Conservation (phyloP, 92 coral and sea anemone genomes). For the Zoanthus gigantus region DNA sequence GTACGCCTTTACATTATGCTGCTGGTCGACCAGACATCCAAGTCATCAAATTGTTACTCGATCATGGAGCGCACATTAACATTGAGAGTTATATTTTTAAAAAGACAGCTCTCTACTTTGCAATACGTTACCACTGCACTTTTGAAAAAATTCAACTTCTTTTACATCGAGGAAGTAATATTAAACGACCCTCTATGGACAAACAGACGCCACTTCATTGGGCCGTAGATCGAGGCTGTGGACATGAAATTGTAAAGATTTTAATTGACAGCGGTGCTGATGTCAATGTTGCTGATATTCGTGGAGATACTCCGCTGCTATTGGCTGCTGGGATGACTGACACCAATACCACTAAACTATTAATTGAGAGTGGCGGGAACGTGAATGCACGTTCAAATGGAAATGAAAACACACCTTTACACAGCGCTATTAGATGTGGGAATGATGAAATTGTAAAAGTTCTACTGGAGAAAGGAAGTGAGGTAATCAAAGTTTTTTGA, state of each 20-base stretch:
- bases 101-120: conserved; percentile 48
- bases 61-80: conserved; percentile 42
- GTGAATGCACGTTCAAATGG: conserved; percentile 45
- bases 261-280: conserved; percentile 41
- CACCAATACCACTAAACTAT: conserved; percentile 41
- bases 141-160: conserved; percentile 37
- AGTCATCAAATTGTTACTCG: conserved; percentile 20
- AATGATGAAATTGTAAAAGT: conserved; percentile 29
- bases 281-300: conserved; percentile 35
- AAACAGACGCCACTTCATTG: conserved; percentile 45
- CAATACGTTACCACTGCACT: conserved; percentile 36
- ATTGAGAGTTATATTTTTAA: conserved; percentile 42
- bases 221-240: conserved; percentile 45
- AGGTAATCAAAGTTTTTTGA: conserved; percentile 13
- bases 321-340: conserved; percentile 40
- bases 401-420: conserved; percentile 31
- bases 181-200: conserved; percentile 35
- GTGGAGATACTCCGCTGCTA: conserved; percentile 43
- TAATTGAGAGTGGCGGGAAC: conserved; percentile 35
- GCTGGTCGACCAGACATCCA: conserved; percentile 39
- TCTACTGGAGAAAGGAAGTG: conserved; percentile 40
- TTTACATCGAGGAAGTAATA: conserved; percentile 20
- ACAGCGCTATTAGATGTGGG: conserved; percentile 26
- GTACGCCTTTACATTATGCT: conserved; percentile 40
- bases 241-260: conserved; percentile 23